Percentiles rank a stretch among this genome's conserved stretches.
Evolutionary conservation across 2,797 vertebrate species (phyloP).

Genomic region (Morus bassanus): DNA sequence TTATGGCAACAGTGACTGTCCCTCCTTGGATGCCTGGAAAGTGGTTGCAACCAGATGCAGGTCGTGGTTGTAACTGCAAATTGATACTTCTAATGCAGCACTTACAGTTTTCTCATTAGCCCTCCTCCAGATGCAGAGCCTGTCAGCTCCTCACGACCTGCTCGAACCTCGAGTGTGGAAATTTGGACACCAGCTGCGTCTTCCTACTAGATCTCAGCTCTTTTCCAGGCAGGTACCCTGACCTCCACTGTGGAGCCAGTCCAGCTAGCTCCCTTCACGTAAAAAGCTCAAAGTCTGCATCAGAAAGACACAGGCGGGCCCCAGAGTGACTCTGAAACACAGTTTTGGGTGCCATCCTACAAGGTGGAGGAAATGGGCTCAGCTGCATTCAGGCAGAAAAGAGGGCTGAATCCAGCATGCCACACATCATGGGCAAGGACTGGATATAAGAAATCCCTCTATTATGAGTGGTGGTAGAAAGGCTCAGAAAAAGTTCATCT

Average conservation of each 20-base stretch:
- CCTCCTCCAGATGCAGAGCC: neutral
- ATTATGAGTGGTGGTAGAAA: neutral
- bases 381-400: neutral
- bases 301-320: neutral
- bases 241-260: neutral
- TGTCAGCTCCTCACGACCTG: fast-evolving
- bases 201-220: neutral
- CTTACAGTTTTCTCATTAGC: neutral
- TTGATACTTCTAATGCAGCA: neutral
- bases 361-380: neutral
- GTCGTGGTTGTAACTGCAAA: neutral
- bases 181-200: neutral
- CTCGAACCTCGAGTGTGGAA: fast-evolving
- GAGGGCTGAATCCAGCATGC: neutral
- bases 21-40: neutral
- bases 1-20: neutral
- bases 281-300: neutral
- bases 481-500: neutral
- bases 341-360: neutral
- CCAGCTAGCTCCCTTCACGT: neutral
- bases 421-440: neutral
- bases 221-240: neutral
- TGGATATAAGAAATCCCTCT: neutral
- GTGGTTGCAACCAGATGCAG: too few relatives aligned
- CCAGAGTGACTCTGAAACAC: neutral